phyloP scores from a whole-genome alignment of 2,888 invertebrate genomes.

The Drosophila siamana region DNA sequence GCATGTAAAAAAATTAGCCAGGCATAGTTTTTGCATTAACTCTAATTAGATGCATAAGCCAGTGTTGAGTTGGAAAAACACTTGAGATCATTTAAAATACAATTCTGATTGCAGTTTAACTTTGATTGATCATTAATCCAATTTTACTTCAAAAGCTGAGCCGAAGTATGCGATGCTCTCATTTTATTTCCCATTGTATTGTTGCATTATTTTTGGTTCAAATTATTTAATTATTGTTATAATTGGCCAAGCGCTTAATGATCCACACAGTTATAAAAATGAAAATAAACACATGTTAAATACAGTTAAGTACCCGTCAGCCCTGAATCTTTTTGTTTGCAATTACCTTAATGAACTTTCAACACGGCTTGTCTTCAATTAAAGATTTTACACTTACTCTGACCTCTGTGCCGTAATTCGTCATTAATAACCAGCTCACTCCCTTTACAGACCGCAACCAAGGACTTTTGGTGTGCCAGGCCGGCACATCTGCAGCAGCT shows the following conservation, averaged over 20 bases:
- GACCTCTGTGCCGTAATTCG: not conserved
- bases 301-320: not conserved
- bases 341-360: not conserved
- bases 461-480: conserved; percentile 87
- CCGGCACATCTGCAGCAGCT: conserved; percentile 85
- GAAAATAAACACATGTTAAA: not conserved
- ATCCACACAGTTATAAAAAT: conserved; percentile 15
- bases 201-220: conserved; percentile 15
- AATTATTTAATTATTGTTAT: conserved; percentile 11
- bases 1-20: conserved; percentile 24
- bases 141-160: not conserved
- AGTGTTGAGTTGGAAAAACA: not conserved
- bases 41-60: not conserved
- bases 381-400: conserved; percentile 1
- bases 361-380: not conserved
- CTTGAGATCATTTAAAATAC: not conserved
- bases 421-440: not conserved
- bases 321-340: not conserved
- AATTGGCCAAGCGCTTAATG: conserved; percentile 15
- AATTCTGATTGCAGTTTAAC: conserved; percentile 2
- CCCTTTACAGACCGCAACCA: conserved; percentile 84
- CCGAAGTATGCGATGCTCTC: not conserved
- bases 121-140: conserved; percentile 4
- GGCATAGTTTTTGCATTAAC: conserved; percentile 1
- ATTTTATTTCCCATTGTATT: not conserved